Evolutionary conservation across 1,140 invertebrate genomes (phyloP), one percentile per base, ranked within the genome.

Genomic region (Monomorium pharaonis): DNA sequence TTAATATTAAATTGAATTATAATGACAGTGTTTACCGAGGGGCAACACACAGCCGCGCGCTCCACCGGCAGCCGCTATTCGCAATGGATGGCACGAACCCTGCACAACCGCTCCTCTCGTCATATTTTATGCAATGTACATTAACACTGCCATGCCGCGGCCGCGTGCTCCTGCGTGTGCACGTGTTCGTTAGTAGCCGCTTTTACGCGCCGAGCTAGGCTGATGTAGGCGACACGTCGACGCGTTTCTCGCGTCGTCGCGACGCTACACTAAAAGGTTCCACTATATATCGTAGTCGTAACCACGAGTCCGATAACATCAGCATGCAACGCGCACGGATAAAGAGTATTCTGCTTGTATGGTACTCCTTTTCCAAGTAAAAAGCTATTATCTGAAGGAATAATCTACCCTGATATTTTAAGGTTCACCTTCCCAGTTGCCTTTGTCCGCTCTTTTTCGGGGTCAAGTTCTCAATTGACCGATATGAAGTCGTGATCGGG

Each of bases 1-100:
- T 92, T 92, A 92, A 90, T 92, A 92, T 91, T 90, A 92, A 92
- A 92, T 92, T 92, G 91, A 92, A 92, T 92, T 91, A 91, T 92
- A 92, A 92, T 92, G 90, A 91, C 91, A 91, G 92, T 91, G 88
- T 91, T 92, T 91, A 90, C 87, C 76, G 69, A 91, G 76, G 85
- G 77, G 67, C 72, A 84, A 51, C 63, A 44, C 69, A 70, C 49
- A 21, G 58, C 62, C 65, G 70, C 74, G 56, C 76, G 27, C 63
- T 86, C 74, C 86, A 85, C 60, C 83, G 42, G 74, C 74, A 60
- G 77, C 47, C 77, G 77, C 76, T 67, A 86, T 49, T 78, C 85
- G 84, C 87, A 63, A 84, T 90, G 87, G 88, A 90, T 88, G 85
- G 89, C 75, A 81, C 74, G 72, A 62, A 84, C 83, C 88, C 30